Base-by-base conservation (phyloP, 2,888 invertebrate species). In the Orchesella flavescens region DNA sequence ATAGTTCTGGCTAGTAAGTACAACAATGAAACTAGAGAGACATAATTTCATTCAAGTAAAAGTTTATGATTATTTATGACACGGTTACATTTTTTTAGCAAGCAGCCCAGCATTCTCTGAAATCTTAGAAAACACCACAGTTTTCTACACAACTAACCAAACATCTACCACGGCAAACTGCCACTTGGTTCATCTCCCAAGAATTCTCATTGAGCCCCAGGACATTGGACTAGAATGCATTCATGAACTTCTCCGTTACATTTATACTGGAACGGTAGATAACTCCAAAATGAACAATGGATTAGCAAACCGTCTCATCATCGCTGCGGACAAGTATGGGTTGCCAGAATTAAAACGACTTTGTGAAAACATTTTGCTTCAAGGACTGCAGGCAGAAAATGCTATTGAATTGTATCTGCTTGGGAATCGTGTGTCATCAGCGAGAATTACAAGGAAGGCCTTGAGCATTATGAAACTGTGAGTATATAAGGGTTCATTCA, bases 381-480 rank as follows among this genome's bases (percentile, higher is more conserved):
- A 75, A 43, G 74, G 73, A 49, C 49, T 87, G 17, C 66, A 21
- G 0, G 43, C 84, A 12, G 85, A 84, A 1, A 87, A 87, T 83
- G 86, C 87, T 13, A 84, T 87, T 61, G 74, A 79, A 61, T 86
- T 87, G 84, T 87, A 87, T 57, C 76, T 71, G 0, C 73, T 87
- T 59, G 86, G 85, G 9, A 78, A 74, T 21, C 80, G 84, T 57
- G 85, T 85, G 1, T 68, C 72, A 15, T 87, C 87, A 0, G 10
- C 71, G 2, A 85, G 77, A 76, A 34, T 87, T 13, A 79, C 63
- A 1, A 61, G 84, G n/a, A 86, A 81, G 61, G 86, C 87, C 1
- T 84, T 87, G 59, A 76, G 79, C 21, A 68, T 87, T 10, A 85
- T 87, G 86, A 87, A 87, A 83, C 68, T 83, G 87, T 87, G 83